These are phyloP conservation scores for Acanthosepion pharaonis DNA, from an alignment of 2,888 invertebrate species.

Conservation along the genomic window DNA sequence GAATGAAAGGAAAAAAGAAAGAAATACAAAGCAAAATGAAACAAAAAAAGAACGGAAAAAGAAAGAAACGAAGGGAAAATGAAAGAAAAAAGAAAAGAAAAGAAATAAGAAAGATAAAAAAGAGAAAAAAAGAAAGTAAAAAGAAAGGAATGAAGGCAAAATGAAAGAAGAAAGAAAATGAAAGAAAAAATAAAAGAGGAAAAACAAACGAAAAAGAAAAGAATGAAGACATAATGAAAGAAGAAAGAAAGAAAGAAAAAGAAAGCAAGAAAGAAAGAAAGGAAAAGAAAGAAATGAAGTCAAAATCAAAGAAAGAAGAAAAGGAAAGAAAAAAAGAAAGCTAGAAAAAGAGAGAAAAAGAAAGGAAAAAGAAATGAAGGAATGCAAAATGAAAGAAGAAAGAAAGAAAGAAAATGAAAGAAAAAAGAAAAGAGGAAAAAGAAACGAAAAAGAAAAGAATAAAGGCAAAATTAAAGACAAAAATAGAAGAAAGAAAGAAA, in stretches of 20 bases:
- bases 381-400: background rate
- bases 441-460: background rate
- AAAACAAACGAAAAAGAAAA: background rate
- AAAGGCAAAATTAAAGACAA: background rate
- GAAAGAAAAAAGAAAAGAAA: fast-evolving
- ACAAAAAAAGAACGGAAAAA: background rate
- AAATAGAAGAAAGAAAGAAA: background rate
- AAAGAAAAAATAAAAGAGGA: background rate
- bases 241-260: background rate
- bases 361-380: background rate
- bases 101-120: background rate
- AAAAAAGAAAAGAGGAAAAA: background rate
- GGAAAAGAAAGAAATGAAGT: background rate
- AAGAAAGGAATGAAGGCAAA: background rate
- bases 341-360: background rate
- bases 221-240: background rate
- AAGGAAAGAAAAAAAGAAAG: background rate
- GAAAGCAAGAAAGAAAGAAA: background rate
- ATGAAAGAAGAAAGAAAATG: background rate
- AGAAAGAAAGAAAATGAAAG: background rate
- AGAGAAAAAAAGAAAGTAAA: background rate
- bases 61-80: background rate
- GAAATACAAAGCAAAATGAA: background rate
- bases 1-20: background rate
- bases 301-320: background rate